phyloP scores from a whole-genome alignment of 2,888 invertebrate species.

The Acanthosepion pharaonis region DNA sequence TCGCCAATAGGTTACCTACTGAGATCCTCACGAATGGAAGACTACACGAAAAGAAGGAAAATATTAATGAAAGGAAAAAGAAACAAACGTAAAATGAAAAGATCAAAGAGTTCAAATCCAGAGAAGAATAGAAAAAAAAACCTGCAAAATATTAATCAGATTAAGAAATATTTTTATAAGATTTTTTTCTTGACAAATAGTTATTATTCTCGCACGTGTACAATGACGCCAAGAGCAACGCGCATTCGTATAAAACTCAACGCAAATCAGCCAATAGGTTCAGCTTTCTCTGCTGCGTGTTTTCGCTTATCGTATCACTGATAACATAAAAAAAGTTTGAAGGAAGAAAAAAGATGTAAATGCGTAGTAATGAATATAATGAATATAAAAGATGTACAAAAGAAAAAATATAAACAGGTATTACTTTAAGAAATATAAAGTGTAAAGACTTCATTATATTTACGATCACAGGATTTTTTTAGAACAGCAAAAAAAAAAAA shows the following conservation, averaged over 20 bases:
- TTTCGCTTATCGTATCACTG: background rate
- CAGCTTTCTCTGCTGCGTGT: background rate
- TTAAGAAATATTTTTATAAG: background rate
- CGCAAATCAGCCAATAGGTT: background rate
- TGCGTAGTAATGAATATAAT: background rate
- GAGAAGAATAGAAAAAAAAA: background rate
- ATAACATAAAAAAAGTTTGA: background rate
- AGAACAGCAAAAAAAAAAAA: too few species aligned
- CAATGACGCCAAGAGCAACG: too few species aligned
- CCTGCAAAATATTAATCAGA: background rate
- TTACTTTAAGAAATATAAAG: background rate
- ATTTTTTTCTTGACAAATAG: background rate
- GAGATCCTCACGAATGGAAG: too few species aligned
- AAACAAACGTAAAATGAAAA: background rate
- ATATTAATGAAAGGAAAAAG: background rate
- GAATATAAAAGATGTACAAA: background rate
- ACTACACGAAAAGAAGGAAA: background rate
- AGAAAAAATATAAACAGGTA: background rate
- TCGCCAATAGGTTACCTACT: too few species aligned
- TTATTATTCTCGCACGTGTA: background rate
- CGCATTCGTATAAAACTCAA: background rate
- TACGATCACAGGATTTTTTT: too few species aligned
- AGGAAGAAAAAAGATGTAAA: background rate
- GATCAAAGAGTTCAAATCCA: background rate
- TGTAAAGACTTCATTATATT: background rate